Base-by-base conservation (phyloP, 2,797 vertebrate genomes). In the Phylloscopus collybita region DNA sequence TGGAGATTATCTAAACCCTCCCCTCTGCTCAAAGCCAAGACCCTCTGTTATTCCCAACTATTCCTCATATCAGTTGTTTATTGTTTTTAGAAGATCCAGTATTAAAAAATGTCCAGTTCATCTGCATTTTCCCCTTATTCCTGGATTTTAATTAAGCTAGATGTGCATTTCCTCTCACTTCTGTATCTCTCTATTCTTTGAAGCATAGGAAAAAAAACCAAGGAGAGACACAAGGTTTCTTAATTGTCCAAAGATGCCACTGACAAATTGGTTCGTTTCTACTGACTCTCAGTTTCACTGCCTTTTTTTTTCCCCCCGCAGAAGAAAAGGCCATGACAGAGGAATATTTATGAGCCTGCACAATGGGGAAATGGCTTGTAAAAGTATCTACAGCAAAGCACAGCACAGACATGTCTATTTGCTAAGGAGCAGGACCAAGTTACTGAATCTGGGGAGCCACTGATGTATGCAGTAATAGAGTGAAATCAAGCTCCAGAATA, bases 331-430 rank as follows among this genome's bases (percentile, higher is more conserved):
- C 90, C 57, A 2, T 88, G 85, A 87, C 20, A 9, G 67, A 91
- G 71, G 94, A 96, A 96, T 97, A 91, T 95, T 97, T 96, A 96
- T 95, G 84, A 97, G 94, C 44, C 76, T 92, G 80, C 74, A 97
- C 95, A 97, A 96, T 80, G 88, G 74, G 90, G 95, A 94, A 96
- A 96, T 95, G 94, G 95, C 69, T 96, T 93, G 88, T 97, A 83
- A 42, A 95, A 95, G 96, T 93, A 93, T 80, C 92, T 65, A 59
- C 71, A 95, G 85, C 86, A 71, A 75, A 44, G 85, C 60, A 1
- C 81, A 91, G 86, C 84, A 40, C 93, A 94, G 80, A 95, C 87
- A 51, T 64, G 86, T 95, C 97, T 97, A 95, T 95, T 96, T 97
- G 93, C 93, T 91, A 96, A 95, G 92, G 94, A 97, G 88, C 91